These are phyloP conservation scores for Anniella stebbinsi DNA, from an alignment of 2,797 vertebrate genomes.

Conservation along the genomic window DNA sequence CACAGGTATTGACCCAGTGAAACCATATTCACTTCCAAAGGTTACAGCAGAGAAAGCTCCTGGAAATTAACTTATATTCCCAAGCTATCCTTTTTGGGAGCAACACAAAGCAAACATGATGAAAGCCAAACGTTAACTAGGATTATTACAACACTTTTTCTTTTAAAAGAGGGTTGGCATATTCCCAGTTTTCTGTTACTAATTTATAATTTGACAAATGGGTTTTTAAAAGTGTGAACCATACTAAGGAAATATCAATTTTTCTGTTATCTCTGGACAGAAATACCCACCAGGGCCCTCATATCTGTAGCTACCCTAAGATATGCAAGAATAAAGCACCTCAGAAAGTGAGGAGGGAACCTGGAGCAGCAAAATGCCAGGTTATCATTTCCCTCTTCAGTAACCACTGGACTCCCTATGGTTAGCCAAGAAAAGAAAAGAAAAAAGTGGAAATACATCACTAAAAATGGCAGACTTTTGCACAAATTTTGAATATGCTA, in stretches of 20 bases:
- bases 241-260: not conserved
- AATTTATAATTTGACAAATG: too few relatives aligned
- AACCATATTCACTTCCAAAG: slow-evolving; percentile 35
- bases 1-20: slow-evolving; percentile 13
- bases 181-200: slow-evolving; percentile 9
- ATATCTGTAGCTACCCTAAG: not conserved
- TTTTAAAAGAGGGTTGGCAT: slow-evolving; percentile 15
- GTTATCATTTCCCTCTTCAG: not conserved
- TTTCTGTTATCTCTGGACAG: slow-evolving; percentile 44
- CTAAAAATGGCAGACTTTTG: not conserved
- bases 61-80: slow-evolving; percentile 37
- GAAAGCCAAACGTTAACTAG: slow-evolving; percentile 18
- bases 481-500: not conserved
- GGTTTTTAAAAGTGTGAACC: slow-evolving; percentile 22
- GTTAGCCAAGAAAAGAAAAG: too few relatives aligned
- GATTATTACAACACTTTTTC: slow-evolving; percentile 4
- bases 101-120: slow-evolving; percentile 16
- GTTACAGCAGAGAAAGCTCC: not conserved
- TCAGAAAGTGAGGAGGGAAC: not conserved
- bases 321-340: not conserved
- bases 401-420: not conserved
- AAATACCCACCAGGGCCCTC: too few relatives aligned
- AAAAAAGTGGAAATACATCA: not conserved
- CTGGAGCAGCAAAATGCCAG: not conserved
- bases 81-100: slow-evolving; percentile 23